phyloP scores from a whole-genome alignment of 2,113 vertebrate species.

The Barbus barbus region DNA sequence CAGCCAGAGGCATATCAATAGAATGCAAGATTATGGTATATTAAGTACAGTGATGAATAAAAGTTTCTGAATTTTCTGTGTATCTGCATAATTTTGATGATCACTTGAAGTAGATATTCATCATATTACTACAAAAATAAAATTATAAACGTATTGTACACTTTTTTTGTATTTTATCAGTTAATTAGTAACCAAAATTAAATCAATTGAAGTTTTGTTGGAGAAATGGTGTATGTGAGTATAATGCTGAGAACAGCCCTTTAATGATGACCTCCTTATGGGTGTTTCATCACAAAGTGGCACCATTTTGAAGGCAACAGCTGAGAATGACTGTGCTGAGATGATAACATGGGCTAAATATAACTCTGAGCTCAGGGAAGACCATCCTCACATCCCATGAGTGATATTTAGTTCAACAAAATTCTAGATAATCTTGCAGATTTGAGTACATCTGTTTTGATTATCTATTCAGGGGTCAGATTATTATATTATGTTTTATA shows the following conservation, averaged over 20 bases:
- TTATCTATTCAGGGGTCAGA: neutral
- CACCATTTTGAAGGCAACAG: constrained; percentile 64
- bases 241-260: neutral
- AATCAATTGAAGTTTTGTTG: no score
- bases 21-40: neutral
- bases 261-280: constrained; percentile 30
- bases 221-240: no score
- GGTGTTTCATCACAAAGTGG: constrained; percentile 60
- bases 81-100: neutral
- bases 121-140: no score
- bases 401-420: constrained; percentile 31
- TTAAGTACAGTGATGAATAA: neutral
- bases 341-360: constrained; percentile 67
- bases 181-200: no score
- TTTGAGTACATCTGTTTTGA: neutral
- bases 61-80: neutral
- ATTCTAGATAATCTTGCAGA: neutral
- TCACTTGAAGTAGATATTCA: no score
- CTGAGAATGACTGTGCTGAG: constrained; percentile 61
- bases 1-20: neutral
- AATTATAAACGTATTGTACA: no score
- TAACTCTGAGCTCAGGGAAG: constrained; percentile 55
- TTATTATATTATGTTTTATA: neutral
- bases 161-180: no score
- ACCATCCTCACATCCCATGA: constrained; percentile 36